phyloP scores from a whole-genome alignment of 2,888 invertebrate species.

The Conomelus anceps region DNA sequence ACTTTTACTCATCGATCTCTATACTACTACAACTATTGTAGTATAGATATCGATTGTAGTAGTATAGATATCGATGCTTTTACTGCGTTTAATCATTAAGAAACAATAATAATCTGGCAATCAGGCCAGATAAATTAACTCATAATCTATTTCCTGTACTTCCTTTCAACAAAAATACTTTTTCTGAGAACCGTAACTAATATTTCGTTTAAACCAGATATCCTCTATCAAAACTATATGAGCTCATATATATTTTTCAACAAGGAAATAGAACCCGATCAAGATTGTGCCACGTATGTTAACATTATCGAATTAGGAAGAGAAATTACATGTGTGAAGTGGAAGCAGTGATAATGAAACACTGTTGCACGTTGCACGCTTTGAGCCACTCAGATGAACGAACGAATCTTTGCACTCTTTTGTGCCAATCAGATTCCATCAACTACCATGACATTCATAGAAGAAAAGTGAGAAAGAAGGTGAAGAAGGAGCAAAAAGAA shows the following conservation, averaged over 20 bases:
- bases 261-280: not conserved
- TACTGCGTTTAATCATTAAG: too few species aligned
- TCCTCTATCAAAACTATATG: not conserved
- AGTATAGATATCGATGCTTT: too few species aligned
- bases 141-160: not conserved
- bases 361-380: not conserved
- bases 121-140: too few species aligned
- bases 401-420: not conserved
- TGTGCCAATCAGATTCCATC: not conserved
- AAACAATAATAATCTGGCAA: too few species aligned
- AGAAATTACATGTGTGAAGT: not conserved
- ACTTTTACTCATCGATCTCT: too few species aligned
- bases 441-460: not conserved
- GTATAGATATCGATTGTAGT: too few species aligned
- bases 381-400: not conserved
- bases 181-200: not conserved
- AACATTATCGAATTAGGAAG: not conserved
- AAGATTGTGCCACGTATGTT: not conserved
- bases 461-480: not conserved
- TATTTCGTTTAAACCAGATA: not conserved
- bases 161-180: not conserved
- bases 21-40: too few species aligned
- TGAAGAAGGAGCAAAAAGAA: not conserved
- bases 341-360: not conserved
- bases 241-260: too few species aligned